Conservation (phyloP, 2,113 vertebrate species). For the Tragelaphus buxtoni region DNA sequence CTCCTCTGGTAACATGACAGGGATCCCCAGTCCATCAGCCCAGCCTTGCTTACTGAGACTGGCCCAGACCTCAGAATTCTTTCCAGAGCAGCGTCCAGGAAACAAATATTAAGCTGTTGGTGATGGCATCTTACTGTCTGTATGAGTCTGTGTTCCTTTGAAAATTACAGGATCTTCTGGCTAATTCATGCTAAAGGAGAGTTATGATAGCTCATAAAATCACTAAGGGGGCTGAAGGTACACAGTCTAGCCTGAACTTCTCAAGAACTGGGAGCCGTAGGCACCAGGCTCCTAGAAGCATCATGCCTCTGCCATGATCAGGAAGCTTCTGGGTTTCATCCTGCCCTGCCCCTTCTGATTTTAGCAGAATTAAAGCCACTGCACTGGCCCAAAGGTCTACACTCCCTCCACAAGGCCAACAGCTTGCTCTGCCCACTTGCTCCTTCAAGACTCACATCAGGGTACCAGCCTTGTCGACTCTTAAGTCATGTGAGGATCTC, state of each 20-base stretch:
- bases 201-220: neutral
- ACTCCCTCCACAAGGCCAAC: neutral
- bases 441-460: neutral
- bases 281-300: neutral
- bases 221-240: neutral
- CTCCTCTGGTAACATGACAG: neutral
- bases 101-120: neutral
- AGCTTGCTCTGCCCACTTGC: neutral
- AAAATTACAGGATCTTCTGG: neutral
- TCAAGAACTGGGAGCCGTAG: neutral
- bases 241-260: neutral
- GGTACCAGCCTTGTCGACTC: rapidly evolving
- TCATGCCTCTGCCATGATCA: neutral
- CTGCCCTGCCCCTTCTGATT: neutral
- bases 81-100: neutral
- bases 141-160: neutral
- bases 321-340: neutral
- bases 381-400: neutral
- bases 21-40: neutral
- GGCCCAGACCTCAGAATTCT: neutral
- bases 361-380: neutral
- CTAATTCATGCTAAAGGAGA: neutral
- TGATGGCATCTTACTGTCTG: neutral
- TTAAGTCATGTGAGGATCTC: neutral
- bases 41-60: neutral